Base-by-base conservation (phyloP, 2,113 vertebrate genomes). In the Scytalopus superciliaris region DNA sequence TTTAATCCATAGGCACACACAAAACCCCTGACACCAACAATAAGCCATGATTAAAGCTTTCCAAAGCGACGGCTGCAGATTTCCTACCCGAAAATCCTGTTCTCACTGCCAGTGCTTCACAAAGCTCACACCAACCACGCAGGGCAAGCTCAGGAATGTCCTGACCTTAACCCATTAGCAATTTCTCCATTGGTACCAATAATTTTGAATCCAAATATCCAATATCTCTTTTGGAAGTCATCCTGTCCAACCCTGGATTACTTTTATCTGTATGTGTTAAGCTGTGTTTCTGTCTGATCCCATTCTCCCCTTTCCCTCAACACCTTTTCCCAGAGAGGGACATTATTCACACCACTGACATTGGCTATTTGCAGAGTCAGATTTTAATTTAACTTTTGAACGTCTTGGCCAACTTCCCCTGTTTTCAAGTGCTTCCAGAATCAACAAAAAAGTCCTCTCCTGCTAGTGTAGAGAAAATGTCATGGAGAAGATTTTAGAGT, bases 361-460 rank as follows among this genome's bases (percentile, higher is more conserved):
- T 30, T 66, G 45, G 63, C 31, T 95, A 84, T 91, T 94, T 94
- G 89, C 81, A 87, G 90, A 94, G 87, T 82, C 91, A 87, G 89
- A 91, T 91, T 96, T 72, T 94, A 90, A 87, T 87, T 93, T 84
- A 89, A 50, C 84, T 93, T 94, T 45, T 83, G 87, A 92, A 96
- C 63, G 87, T 50, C 81, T 91, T 94, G 89, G 94, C 84, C 81
- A 25, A 50, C 50, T 85, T 82, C 81, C 50, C 39, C 66, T 27
- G 76, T 92, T 94, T 89, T 95, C 73, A 92, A 95, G 84, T 30
- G 66, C 62, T 93, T 95, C 95, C 89, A 95, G 81, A 87, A 87
- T 66, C 87, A 96, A 78, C 87, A 90, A 53, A 64, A 63, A 42
- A 55, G 35, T 7, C 12, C 49, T 64, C 42, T 81, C 59, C n/a